Percentiles rank a stretch among this genome's conserved stretches.
These are phyloP conservation scores for Lamellibrachia luymesi DNA, from an alignment of 1,140 invertebrate species.

Conservation along the genomic window DNA sequence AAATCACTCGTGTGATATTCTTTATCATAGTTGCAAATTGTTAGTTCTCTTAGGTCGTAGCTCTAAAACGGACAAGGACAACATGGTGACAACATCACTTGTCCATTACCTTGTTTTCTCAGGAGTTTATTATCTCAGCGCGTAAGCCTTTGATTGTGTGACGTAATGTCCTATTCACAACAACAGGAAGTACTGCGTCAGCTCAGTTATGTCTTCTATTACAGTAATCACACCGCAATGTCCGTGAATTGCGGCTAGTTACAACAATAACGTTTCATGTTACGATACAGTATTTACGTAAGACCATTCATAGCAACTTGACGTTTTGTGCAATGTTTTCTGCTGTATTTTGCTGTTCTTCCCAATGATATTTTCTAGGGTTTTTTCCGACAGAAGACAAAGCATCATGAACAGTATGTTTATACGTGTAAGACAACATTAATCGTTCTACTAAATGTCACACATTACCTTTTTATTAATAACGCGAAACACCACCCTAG, in stretches of 20 bases:
- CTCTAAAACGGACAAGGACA: no score
- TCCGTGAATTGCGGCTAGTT: not conserved
- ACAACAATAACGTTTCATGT: not conserved
- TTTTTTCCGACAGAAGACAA: no score
- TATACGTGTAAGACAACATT: no score
- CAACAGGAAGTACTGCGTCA: not conserved
- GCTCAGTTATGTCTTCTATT: not conserved
- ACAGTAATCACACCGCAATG: not conserved
- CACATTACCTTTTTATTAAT: no score
- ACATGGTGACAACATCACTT: not conserved
- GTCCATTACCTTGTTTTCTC: not conserved
- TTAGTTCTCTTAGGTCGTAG: no score
- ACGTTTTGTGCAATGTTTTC: not conserved
- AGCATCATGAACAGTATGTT: no score
- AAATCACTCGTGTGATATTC: no score
- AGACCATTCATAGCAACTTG: not conserved
- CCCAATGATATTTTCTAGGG: no score
- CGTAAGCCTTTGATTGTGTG: not conserved
- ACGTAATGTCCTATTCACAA: not conserved
- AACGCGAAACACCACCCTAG: no score
- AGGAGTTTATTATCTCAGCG: not conserved
- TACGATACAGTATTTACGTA: not conserved
- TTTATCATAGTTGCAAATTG: no score
- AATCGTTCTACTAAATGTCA: no score
- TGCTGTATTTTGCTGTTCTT: no score